These are phyloP conservation scores for Capra hircus DNA, from an alignment of 2,113 vertebrate genomes.

Conservation along the genomic window DNA sequence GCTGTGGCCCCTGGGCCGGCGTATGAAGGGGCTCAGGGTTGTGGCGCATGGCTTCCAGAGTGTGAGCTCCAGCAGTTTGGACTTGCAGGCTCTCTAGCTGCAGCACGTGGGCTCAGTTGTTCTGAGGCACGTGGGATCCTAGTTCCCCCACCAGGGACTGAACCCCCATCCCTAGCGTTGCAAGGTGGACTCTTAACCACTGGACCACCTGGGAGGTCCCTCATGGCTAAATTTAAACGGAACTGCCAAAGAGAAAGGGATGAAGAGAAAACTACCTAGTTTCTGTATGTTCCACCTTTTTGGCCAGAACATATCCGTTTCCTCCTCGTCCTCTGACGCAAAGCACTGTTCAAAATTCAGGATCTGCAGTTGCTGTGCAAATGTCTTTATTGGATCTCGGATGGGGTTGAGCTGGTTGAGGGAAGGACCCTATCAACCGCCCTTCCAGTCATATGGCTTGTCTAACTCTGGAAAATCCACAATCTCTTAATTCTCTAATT, in stretches of 20 bases:
- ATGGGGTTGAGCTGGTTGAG: background rate
- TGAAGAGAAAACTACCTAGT: background rate
- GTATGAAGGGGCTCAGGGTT: background rate
- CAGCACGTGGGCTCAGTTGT: background rate
- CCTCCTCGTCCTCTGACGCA: background rate
- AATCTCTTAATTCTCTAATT: background rate
- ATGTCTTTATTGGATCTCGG: background rate
- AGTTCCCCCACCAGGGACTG: background rate
- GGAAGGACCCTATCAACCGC: rapidly evolving
- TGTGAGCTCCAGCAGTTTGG: background rate
- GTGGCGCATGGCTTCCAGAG: rapidly evolving
- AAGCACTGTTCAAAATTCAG: background rate
- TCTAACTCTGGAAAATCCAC: background rate
- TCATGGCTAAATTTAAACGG: background rate
- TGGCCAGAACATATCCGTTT: background rate
- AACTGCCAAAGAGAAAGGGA: background rate
- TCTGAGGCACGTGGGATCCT: background rate
- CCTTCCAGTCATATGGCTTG: background rate
- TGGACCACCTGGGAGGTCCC: background rate
- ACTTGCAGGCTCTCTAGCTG: background rate
- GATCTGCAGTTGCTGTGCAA: background rate
- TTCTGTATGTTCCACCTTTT: background rate
- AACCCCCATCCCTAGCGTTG: rapidly evolving
- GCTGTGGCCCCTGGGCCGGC: rapidly evolving
- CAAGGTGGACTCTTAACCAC: background rate